A percentile compares a stretch with the other conserved stretches of the same genome.
phyloP scores from a whole-genome alignment of 92 coral and sea anemone species.

The Scolanthus callimorphus region DNA sequence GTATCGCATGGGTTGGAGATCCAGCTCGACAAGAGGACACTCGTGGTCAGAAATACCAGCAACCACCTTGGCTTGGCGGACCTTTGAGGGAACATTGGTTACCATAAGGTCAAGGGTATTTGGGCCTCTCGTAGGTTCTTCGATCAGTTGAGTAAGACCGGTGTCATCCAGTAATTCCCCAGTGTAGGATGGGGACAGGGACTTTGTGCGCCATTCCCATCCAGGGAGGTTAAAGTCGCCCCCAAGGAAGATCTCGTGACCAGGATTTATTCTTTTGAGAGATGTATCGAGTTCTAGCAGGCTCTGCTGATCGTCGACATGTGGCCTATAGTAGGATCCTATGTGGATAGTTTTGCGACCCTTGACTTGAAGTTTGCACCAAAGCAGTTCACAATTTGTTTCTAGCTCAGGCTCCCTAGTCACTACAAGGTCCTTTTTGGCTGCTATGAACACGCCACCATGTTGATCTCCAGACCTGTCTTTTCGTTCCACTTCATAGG shows the following conservation, averaged over 20 bases:
- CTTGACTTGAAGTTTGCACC: slow-evolving; percentile 16
- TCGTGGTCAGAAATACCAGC: slow-evolving; percentile 58
- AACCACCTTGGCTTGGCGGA: slow-evolving; percentile 6
- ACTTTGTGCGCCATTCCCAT: slow-evolving; percentile 17
- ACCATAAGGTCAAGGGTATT: slow-evolving; percentile 25
- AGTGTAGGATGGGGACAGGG: slow-evolving; percentile 2
- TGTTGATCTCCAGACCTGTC: slow-evolving; percentile 21
- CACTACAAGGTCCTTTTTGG: too few relatives aligned
- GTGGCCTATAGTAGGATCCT: slow-evolving; percentile 30
- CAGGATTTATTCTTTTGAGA: neutral
- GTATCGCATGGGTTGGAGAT: slow-evolving; percentile 42
- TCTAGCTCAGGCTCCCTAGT: too few relatives aligned
- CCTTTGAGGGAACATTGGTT: neutral
- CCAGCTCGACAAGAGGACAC: slow-evolving; percentile 32
- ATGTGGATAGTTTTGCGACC: slow-evolving; percentile 10
- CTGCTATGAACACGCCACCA: slow-evolving; percentile 17
- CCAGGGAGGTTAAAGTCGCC: slow-evolving; percentile 34
- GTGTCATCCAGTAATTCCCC: slow-evolving; percentile 6
- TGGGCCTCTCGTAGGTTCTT: slow-evolving; percentile 38
- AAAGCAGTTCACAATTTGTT: slow-evolving; percentile 24
- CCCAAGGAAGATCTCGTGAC: slow-evolving; percentile 15
- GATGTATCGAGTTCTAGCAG: slow-evolving; percentile 8
- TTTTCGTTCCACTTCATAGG: slow-evolving; percentile 29
- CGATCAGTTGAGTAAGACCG: slow-evolving; percentile 16
- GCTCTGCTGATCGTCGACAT: slow-evolving; percentile 5